These are phyloP conservation scores for Sebastes matsubarae DNA, from an alignment of 2,797 vertebrate genomes.

Conservation along the genomic window DNA sequence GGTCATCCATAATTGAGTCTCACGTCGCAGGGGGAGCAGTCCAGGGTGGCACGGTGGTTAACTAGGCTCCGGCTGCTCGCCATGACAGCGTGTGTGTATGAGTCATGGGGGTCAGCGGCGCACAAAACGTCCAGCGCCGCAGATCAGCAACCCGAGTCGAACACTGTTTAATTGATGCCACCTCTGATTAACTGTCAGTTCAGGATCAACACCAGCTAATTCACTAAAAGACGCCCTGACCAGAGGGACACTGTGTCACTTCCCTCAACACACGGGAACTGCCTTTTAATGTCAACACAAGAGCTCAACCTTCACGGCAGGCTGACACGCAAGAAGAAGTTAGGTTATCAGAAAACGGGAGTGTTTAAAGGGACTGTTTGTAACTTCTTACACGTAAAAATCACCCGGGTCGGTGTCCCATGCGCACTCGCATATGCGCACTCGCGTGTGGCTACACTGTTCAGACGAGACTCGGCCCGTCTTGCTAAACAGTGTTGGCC, in stretches of 20 bases:
- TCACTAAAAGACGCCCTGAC: constrained; percentile 51
- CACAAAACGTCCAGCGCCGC: constrained; percentile 73
- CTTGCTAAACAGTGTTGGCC: too few relatives aligned
- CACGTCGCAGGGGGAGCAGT: constrained; percentile 67
- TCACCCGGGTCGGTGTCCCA: too few relatives aligned
- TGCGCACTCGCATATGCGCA: too few relatives aligned
- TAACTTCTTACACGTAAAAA: too few relatives aligned
- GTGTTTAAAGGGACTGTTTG: too few relatives aligned
- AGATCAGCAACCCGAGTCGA: constrained; percentile 66
- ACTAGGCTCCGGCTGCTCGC: constrained; percentile 37
- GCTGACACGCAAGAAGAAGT: not conserved
- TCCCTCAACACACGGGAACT: not conserved
- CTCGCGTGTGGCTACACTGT: too few relatives aligned
- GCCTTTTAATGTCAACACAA: too few relatives aligned
- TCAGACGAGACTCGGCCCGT: too few relatives aligned
- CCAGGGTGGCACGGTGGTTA: constrained; percentile 59
- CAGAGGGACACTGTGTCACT: constrained; percentile 11
- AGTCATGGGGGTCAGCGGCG: constrained; percentile 69
- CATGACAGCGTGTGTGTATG: constrained; percentile 9
- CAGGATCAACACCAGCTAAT: constrained; percentile 74
- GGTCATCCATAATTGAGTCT: constrained; percentile 81
- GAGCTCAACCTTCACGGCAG: not conserved
- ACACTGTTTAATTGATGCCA: constrained; percentile 78
- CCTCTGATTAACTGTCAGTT: constrained; percentile 80
- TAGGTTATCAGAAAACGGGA: not conserved